Percentiles rank a stretch among this genome's conserved stretches.
Evolutionary conservation across 2,888 invertebrate genomes (phyloP).

Genomic region (Hyalella azteca): DNA sequence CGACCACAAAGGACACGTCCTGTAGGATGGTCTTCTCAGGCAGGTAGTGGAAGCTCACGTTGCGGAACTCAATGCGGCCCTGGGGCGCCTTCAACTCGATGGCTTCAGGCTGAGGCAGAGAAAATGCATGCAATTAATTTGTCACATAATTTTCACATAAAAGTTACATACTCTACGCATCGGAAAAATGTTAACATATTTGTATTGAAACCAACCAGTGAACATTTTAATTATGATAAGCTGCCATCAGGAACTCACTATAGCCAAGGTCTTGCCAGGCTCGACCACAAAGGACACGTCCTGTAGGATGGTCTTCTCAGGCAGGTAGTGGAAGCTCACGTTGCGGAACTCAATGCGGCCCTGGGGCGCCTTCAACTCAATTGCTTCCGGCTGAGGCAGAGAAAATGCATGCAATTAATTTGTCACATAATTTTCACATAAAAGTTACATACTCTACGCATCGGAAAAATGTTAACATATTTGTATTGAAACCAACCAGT

Average conservation of each 20-base stretch:
- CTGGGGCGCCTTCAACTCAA: slow-evolving; percentile 72
- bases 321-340: slow-evolving; percentile 86
- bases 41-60: slow-evolving; percentile 87
- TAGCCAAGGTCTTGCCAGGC: slow-evolving; percentile 78
- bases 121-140: no score
- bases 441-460: no score
- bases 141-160: no score
- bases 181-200: no score
- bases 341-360: slow-evolving; percentile 82
- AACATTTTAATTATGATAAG: no score
- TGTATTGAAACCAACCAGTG: no score
- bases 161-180: no score
- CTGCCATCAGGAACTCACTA: slow-evolving; percentile 60
- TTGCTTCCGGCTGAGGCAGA: slow-evolving; percentile 71
- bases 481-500: no score
- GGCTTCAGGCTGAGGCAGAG: slow-evolving; percentile 71
- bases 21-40: slow-evolving; percentile 78
- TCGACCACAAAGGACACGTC: slow-evolving; percentile 80
- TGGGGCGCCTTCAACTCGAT: slow-evolving; percentile 72
- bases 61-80: slow-evolving; percentile 78
- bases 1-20: slow-evolving; percentile 78
- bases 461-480: no score
- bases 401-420: slow-evolving; percentile 10
- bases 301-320: slow-evolving; percentile 77
- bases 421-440: no score